phyloP scores from a whole-genome alignment of 2,888 invertebrate genomes.

The Morpho achilles region DNA sequence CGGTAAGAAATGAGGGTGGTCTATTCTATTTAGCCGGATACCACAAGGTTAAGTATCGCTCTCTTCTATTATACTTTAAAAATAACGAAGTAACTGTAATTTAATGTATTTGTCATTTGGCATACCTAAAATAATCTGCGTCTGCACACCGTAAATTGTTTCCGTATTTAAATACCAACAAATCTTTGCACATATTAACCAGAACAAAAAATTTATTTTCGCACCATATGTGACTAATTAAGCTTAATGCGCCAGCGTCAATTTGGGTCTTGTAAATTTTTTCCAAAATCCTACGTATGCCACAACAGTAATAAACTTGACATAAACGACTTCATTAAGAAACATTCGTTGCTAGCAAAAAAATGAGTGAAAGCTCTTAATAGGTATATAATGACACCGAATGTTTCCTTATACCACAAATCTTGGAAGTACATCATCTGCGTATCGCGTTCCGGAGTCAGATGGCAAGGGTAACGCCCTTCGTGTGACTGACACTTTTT shows the following conservation, averaged over 20 bases:
- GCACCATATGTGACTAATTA: slow-evolving; percentile 35
- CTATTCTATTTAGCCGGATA: too few species aligned
- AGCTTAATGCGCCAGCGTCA: slow-evolving; percentile 58
- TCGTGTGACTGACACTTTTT: slow-evolving; percentile 22
- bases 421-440: slow-evolving; percentile 55
- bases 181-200: slow-evolving; percentile 10
- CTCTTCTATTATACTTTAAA: too few species aligned
- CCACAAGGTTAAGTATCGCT: too few species aligned
- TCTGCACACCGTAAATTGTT: neutral
- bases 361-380: slow-evolving; percentile 61
- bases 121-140: neutral
- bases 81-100: too few species aligned
- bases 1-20: too few species aligned
- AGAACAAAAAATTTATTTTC: slow-evolving; percentile 17
- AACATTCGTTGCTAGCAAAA: slow-evolving; percentile 68
- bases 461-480: slow-evolving; percentile 36
- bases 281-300: slow-evolving; percentile 67
- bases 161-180: neutral
- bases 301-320: slow-evolving; percentile 76
- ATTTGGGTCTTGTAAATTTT: slow-evolving; percentile 73
- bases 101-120: too few species aligned
- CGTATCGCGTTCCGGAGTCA: slow-evolving; percentile 50
- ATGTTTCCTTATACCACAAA: slow-evolving; percentile 66
- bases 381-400: slow-evolving; percentile 70
- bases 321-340: slow-evolving; percentile 75